A percentile compares a stretch with the other conserved stretches of the same genome.
Evolutionary conservation across 2,797 vertebrate species (phyloP).

Genomic region (Gymnocypris eckloni): DNA sequence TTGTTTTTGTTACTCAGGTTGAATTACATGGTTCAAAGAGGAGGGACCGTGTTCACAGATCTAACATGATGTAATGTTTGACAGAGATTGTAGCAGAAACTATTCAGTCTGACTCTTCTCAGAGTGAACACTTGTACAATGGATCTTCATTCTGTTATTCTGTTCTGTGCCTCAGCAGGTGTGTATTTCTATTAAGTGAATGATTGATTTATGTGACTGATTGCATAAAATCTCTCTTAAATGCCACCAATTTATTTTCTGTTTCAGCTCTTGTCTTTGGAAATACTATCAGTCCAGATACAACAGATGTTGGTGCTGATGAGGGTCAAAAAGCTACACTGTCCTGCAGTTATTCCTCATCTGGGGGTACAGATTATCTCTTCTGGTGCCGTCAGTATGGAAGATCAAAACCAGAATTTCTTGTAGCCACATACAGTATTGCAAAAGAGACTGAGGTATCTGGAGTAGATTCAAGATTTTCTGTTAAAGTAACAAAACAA

Average conservation of each 20-base stretch:
- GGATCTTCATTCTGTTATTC: not conserved
- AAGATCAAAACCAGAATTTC: not conserved
- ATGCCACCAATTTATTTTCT: not conserved
- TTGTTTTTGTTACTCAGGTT: not conserved
- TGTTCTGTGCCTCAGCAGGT: not conserved
- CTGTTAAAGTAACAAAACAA: not conserved
- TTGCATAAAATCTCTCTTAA: not conserved
- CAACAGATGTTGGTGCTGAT: not conserved
- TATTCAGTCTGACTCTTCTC: conserved; percentile 3
- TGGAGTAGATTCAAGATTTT: not conserved
- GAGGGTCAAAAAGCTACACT: not conserved
- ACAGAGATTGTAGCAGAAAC: not conserved
- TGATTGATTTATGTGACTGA: not conserved
- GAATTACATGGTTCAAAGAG: not conserved
- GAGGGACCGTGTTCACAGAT: conserved; percentile 15
- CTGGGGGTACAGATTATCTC: fast-evolving
- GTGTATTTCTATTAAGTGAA: not conserved
- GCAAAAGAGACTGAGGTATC: not conserved
- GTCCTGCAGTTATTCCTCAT: not conserved
- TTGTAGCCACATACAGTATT: not conserved
- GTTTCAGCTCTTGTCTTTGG: conserved; percentile 17
- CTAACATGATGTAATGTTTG: not conserved
- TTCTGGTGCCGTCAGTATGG: not conserved
- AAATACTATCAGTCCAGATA: not conserved
- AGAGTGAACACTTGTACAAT: not conserved